A percentile compares a stretch with the other conserved stretches of the same genome.
Conservation (phyloP, 2,113 vertebrate species). For the Holacanthus passer region DNA sequence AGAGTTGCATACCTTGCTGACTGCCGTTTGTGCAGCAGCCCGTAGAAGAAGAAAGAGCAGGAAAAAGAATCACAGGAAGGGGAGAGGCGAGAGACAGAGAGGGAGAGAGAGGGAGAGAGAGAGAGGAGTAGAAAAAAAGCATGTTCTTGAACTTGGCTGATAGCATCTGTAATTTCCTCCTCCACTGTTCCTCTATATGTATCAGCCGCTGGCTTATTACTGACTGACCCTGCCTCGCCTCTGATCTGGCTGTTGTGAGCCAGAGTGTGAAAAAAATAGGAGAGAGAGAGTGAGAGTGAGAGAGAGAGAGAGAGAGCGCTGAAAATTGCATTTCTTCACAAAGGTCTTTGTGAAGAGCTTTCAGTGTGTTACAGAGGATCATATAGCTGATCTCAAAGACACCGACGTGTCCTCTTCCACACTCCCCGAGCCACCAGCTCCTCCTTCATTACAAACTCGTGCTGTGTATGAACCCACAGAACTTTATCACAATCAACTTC, state of each 20-base stretch:
- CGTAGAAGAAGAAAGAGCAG: slow-evolving; percentile 67
- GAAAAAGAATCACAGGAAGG: slow-evolving; percentile 55
- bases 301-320: neutral
- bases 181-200: slow-evolving; percentile 52
- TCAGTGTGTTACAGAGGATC: slow-evolving; percentile 15
- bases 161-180: slow-evolving; percentile 80
- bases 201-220: slow-evolving; percentile 50
- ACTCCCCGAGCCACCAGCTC: neutral
- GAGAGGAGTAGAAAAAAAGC: neutral
- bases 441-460: neutral
- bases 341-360: slow-evolving; percentile 20
- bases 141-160: slow-evolving; percentile 79
- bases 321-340: slow-evolving; percentile 33
- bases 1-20: slow-evolving; percentile 76
- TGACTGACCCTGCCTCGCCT: slow-evolving; percentile 33
- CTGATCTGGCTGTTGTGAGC: slow-evolving; percentile 53
- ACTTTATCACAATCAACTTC: neutral
- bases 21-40: slow-evolving; percentile 66
- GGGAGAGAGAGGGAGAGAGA: neutral
- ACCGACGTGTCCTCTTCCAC: slow-evolving; percentile 10
- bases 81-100: slow-evolving; percentile 16
- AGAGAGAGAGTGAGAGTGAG: neutral
- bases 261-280: slow-evolving; percentile 31
- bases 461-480: neutral
- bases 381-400: neutral